Conservation (phyloP, 2,113 vertebrate species). For the Sylvietta virens region DNA sequence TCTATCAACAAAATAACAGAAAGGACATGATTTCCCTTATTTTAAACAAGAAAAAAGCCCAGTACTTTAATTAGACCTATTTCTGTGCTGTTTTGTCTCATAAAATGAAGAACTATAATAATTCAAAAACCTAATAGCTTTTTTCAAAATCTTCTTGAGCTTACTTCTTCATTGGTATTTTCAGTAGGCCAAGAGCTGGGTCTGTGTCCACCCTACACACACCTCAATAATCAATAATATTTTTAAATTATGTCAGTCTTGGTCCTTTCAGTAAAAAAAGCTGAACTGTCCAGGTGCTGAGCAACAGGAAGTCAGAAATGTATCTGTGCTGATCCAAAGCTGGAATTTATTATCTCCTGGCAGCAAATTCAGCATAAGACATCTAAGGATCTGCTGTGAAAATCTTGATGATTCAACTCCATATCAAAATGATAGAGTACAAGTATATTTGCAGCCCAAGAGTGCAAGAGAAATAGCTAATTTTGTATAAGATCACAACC, state of each 20-base stretch:
- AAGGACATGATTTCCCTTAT: neutral
- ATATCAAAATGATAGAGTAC: neutral
- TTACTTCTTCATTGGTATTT: neutral
- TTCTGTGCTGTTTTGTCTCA: neutral
- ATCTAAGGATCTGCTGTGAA: neutral
- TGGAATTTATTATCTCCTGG: neutral
- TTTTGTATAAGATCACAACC: slow-evolving; percentile 59
- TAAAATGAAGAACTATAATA: neutral
- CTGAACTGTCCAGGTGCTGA: neutral
- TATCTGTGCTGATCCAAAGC: neutral
- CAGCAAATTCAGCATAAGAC: neutral
- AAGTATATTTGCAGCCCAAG: neutral
- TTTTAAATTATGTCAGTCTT: neutral
- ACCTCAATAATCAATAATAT: neutral
- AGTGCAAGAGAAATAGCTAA: slow-evolving; percentile 26
- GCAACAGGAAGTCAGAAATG: neutral
- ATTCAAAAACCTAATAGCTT: neutral
- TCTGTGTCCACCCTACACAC: neutral
- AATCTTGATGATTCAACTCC: neutral
- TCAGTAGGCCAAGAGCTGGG: neutral
- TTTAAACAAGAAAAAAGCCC: neutral
- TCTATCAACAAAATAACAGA: neutral
- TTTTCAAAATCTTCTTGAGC: neutral
- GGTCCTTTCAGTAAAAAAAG: neutral
- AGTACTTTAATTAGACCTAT: neutral